phyloP scores from a whole-genome alignment of 1,140 invertebrate species.

The Pissodes strobi region DNA sequence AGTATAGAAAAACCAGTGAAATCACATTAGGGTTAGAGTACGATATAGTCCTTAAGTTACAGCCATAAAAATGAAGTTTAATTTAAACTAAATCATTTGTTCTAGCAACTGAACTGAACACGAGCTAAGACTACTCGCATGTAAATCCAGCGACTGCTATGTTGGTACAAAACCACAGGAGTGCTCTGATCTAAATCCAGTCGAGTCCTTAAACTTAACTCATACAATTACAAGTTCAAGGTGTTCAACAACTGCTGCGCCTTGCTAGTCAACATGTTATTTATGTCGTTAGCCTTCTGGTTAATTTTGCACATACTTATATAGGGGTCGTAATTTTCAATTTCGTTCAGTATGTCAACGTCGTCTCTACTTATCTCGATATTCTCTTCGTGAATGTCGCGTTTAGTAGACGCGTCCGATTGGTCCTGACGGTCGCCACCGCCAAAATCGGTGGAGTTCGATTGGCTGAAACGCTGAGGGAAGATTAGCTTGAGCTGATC shows the following conservation, averaged over 20 bases:
- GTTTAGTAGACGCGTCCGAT: not conserved
- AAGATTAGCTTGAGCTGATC: conserved; percentile 59
- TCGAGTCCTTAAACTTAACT: no score
- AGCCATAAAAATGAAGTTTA: no score
- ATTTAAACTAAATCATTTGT: no score
- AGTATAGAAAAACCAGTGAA: no score
- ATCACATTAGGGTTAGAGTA: no score
- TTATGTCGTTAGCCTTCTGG: conserved; percentile 65
- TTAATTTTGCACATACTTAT: conserved; percentile 61
- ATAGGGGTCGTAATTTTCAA: conserved; percentile 56
- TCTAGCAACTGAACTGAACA: no score
- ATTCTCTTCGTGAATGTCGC: conserved; percentile 14
- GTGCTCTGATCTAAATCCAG: no score
- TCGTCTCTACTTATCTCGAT: conserved; percentile 23
- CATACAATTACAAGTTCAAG: conserved; percentile 61
- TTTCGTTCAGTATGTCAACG: conserved; percentile 50
- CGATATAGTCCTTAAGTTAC: no score
- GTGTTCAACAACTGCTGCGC: conserved; percentile 64
- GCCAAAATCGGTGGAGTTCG: conserved; percentile 18
- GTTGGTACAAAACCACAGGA: no score
- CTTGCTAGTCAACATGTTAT: conserved; percentile 64
- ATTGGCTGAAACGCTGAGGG: conserved; percentile 55
- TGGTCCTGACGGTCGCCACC: not conserved
- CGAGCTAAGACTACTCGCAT: no score
- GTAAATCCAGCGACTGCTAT: no score